Base-by-base conservation (phyloP, 2,113 vertebrate genomes). In the Gymnobelideus leadbeateri region DNA sequence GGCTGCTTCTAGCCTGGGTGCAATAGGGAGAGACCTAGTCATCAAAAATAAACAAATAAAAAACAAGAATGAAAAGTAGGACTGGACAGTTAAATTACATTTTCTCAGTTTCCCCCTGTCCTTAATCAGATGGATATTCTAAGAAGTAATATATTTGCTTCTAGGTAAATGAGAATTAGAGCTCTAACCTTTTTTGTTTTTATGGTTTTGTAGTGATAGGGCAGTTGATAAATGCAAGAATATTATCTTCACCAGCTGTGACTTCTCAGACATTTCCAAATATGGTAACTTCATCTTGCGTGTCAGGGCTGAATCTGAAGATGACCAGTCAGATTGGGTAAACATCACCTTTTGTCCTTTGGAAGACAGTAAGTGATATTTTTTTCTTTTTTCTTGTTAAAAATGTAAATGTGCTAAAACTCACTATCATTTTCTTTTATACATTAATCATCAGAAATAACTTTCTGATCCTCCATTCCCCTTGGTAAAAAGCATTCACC, bases 341-440 rank as follows among this genome's bases (percentile, higher is more conserved):
- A 94, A 51, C 37, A 0, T 98, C 91, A 23, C 10, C 16, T 99
- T 99, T 96, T 97, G 91, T 2, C 99, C 99, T 21, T 92, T 98
- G 95, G 94, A 96, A 9, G 97, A 99, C 96, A 99, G 99, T 99
- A 98, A 99, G 99, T 61, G 14, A 5, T 90, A 89, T 50, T 0
- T 5, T 53, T 89, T 91, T 93, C 47, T 51, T 26, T 49, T 89
- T 57, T 77, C 2, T 16, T 43, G 19, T 84, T 84, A n/a, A 43
- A 84, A 84, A 43, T 43, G n/a, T 77, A 2, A 0, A 54, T 50
- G 0, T 52, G 0, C 21, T 12, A 25, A 28, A 3, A 0, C 43
- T 5, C 49, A 1, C 53, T 89, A 92, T 31, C 3, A 37, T 51
- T 52, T 31, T 47, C 31, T 31, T 28, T 53, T 84, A 51, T 24